These are phyloP conservation scores for Ostrea denselamellosa DNA, from an alignment of 1,140 invertebrate genomes.

Conservation along the genomic window DNA sequence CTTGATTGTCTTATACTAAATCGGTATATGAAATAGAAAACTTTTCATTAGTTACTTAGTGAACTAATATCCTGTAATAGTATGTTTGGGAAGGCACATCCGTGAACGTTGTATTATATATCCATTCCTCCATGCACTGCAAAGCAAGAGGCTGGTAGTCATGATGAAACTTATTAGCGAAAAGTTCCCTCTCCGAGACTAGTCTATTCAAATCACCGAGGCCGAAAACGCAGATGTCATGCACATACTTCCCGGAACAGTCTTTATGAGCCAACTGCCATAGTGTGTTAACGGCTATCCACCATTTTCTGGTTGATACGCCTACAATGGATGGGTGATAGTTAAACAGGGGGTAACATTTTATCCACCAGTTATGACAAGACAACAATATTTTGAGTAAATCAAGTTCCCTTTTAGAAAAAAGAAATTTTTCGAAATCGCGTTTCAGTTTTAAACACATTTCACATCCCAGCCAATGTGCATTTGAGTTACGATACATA, in stretches of 20 bases:
- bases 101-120: neutral
- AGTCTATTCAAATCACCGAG: conserved; percentile 68
- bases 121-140: conserved; percentile 72
- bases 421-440: no score
- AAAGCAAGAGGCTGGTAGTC: conserved; percentile 68
- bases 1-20: no score
- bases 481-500: no score
- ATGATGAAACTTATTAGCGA: conserved; percentile 74
- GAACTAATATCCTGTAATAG: no score
- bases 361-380: no score
- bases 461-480: no score
- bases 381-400: no score
- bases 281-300: neutral
- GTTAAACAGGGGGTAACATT: no score
- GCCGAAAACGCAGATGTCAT: conserved; percentile 69
- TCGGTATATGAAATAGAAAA: no score
- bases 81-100: neutral
- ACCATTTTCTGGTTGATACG: neutral
- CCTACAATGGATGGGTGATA: neutral
- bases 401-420: no score
- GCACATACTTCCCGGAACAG: neutral
- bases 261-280: neutral
- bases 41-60: no score
- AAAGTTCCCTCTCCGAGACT: conserved; percentile 63
- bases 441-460: no score